These are phyloP conservation scores for Neotoma lepida DNA, from an alignment of 2,113 vertebrate genomes.

Conservation along the genomic window DNA sequence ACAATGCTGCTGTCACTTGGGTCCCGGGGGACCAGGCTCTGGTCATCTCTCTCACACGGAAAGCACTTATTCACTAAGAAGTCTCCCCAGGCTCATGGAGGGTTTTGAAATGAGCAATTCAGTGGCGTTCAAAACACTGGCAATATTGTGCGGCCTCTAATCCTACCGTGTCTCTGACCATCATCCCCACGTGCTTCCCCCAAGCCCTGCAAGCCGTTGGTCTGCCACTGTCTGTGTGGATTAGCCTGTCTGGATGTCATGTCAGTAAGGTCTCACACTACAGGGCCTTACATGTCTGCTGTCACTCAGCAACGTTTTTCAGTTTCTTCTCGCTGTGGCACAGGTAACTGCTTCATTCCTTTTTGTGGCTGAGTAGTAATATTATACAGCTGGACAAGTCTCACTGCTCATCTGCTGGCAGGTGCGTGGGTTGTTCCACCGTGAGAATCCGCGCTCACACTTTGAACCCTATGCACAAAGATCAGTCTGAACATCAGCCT, in stretches of 20 bases:
- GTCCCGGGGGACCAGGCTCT: not conserved
- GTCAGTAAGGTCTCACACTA: no score
- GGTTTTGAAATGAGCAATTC: not conserved
- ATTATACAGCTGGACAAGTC: rapidly evolving
- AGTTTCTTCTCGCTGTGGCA: not conserved
- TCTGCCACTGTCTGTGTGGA: not conserved
- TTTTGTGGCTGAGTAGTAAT: not conserved
- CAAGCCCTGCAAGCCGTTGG: not conserved
- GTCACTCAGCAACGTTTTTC: not conserved
- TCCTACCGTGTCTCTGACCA: no score
- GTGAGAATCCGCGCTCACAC: rapidly evolving
- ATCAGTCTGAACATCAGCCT: no score
- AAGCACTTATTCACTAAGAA: not conserved
- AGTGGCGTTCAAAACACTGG: not conserved
- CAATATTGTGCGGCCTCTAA: not conserved
- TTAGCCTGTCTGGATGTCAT: not conserved
- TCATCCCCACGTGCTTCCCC: not conserved
- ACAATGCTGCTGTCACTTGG: not conserved
- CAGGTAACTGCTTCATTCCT: not conserved
- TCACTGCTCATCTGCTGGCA: rapidly evolving
- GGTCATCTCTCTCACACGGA: not conserved
- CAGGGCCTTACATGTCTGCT: not conserved
- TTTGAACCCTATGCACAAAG: rapidly evolving
- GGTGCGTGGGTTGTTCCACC: not conserved
- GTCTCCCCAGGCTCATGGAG: not conserved